These are phyloP conservation scores for Notospermus geniculatus DNA, from an alignment of 1,140 invertebrate genomes.

Conservation along the genomic window DNA sequence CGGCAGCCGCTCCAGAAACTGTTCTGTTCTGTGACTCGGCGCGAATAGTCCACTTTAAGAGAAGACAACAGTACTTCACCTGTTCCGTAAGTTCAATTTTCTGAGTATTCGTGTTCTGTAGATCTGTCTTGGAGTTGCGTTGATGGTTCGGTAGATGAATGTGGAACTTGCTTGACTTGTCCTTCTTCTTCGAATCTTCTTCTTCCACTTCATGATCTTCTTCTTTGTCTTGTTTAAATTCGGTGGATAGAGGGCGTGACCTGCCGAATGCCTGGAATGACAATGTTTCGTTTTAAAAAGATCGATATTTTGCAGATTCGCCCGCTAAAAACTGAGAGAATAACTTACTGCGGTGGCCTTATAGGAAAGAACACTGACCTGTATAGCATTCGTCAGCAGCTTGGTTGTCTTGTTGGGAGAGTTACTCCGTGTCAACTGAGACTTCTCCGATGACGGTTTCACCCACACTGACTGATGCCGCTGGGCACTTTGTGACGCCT, in stretches of 20 bases:
- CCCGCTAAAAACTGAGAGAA: no score
- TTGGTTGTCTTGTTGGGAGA: no score
- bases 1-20: no score
- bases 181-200: background rate
- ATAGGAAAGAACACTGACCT: no score
- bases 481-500: background rate
- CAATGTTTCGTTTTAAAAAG: background rate
- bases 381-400: no score
- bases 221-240: constrained; percentile 3
- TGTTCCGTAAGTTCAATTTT: constrained; percentile 5
- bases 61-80: background rate
- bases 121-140: background rate
- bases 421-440: no score
- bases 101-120: background rate
- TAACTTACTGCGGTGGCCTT: background rate
- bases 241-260: constrained; percentile 2
- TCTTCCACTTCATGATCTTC: constrained; percentile 5
- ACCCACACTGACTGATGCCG: constrained; percentile 41
- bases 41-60: no score
- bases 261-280: constrained; percentile 5
- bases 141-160: no score
- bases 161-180: background rate
- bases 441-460: constrained; percentile 9
- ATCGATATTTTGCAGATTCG: no score
- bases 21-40: no score